These are phyloP conservation scores for Fregata magnificens DNA, from an alignment of 2,113 vertebrate genomes.

Conservation along the genomic window DNA sequence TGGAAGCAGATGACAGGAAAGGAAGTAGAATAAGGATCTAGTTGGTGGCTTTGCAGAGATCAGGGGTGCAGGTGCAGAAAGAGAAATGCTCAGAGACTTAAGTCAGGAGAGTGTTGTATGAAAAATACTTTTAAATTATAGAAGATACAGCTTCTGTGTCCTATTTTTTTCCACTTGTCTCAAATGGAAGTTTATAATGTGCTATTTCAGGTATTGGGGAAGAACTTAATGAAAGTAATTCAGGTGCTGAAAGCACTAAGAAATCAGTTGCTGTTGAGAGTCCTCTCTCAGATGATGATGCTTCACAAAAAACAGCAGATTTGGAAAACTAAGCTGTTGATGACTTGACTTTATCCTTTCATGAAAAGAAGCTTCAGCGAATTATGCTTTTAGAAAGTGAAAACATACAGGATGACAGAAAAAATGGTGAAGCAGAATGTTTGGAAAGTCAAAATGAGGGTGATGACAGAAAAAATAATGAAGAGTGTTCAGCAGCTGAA, in stretches of 20 bases:
- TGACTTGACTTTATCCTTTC: conserved; percentile 77
- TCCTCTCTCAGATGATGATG: neutral
- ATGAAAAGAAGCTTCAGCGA: conserved; percentile 72
- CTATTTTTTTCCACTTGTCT: neutral
- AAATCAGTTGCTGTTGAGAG: conserved; percentile 2
- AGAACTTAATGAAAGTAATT: conserved; percentile 45
- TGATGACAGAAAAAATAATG: neutral
- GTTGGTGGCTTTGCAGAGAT: neutral
- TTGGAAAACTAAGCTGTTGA: conserved; percentile 41
- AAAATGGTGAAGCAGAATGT: neutral
- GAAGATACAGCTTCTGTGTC: neutral
- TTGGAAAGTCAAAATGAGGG: conserved; percentile 69
- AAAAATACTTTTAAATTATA: neutral
- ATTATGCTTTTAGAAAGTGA: conserved; percentile 76
- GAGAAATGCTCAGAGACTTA: neutral
- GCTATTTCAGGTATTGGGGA: conserved; percentile 39
- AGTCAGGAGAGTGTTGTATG: neutral
- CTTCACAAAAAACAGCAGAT: neutral
- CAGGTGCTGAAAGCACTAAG: conserved; percentile 54
- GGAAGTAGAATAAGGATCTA: neutral
- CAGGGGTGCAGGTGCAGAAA: neutral
- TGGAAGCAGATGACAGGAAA: neutral
- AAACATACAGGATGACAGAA: neutral
- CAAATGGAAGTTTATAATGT: neutral
- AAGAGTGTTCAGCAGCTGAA: neutral